Evolutionary conservation across 2,888 invertebrate species (phyloP).

Genomic region (Drosophila stalkeri): DNA sequence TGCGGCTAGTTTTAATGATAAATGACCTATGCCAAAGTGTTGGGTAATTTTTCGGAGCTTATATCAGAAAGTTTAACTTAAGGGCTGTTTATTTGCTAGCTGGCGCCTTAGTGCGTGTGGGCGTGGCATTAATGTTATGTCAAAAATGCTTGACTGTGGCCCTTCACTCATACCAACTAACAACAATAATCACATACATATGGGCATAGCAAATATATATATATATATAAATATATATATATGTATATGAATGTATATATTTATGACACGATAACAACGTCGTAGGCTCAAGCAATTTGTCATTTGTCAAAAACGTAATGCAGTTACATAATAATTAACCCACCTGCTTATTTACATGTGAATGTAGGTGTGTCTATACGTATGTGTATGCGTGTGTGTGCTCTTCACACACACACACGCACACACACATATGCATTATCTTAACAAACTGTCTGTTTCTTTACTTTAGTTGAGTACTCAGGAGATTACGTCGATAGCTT

Average conservation of each 20-base stretch:
- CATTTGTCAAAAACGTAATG: slow-evolving; percentile 77
- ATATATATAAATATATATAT: slow-evolving; percentile 13
- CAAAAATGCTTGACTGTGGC: slow-evolving; percentile 57
- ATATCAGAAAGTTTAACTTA: slow-evolving; percentile 62
- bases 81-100: slow-evolving; percentile 67
- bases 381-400: slow-evolving; percentile 10
- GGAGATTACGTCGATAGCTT: not conserved
- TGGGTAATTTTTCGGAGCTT: slow-evolving; percentile 76
- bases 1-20: slow-evolving; percentile 76
- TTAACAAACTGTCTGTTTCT: slow-evolving; percentile 35
- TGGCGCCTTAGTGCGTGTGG: slow-evolving; percentile 40
- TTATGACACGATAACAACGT: slow-evolving; percentile 35
- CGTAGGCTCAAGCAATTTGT: slow-evolving; percentile 65
- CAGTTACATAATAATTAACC: slow-evolving; percentile 78
- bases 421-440: slow-evolving; percentile 18
- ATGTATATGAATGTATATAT: slow-evolving; percentile 27
- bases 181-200: not conserved
- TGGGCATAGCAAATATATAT: slow-evolving; percentile 3
- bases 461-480: slow-evolving; percentile 18
- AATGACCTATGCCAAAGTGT: slow-evolving; percentile 75
- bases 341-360: slow-evolving; percentile 37
- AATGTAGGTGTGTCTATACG: not conserved
- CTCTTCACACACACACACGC: slow-evolving; percentile 1
- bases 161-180: not conserved
- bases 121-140: slow-evolving; percentile 76